A percentile compares a stretch with the other conserved stretches of the same genome.
These are phyloP conservation scores for Argyrosomus japonicus DNA, from an alignment of 2,113 vertebrate genomes.

Conservation along the genomic window DNA sequence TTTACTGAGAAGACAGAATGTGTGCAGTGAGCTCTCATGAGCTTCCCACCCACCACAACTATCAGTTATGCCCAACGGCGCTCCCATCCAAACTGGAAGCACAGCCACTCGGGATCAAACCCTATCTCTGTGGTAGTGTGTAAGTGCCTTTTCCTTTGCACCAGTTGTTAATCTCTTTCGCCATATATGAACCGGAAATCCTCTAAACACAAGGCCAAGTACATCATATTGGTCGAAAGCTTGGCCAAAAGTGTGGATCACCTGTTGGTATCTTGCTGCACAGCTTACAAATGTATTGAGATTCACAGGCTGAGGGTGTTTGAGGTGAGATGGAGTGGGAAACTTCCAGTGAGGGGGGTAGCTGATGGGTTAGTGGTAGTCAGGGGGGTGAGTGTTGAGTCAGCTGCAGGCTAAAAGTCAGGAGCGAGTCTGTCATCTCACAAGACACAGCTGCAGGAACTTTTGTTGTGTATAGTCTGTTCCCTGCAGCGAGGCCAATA, in stretches of 20 bases:
- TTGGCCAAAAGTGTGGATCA: neutral
- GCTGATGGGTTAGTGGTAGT: neutral
- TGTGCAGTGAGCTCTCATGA: neutral
- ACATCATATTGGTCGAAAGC: neutral
- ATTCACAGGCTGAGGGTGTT: neutral
- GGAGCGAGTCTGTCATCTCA: neutral
- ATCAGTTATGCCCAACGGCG: neutral
- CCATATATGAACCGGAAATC: neutral
- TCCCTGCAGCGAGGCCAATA: constrained; percentile 24
- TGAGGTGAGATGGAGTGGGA: neutral
- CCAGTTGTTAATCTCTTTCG: neutral
- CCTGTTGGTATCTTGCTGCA: neutral
- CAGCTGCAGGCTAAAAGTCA: constrained; percentile 14
- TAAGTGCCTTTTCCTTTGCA: neutral
- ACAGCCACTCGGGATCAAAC: neutral
- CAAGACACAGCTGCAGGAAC: constrained; percentile 33
- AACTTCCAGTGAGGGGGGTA: neutral
- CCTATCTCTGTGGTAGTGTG: too few relatives aligned
- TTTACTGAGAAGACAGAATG: too few relatives aligned
- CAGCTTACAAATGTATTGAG: neutral
- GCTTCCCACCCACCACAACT: neutral
- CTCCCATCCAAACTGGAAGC: neutral
- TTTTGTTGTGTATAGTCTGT: constrained; percentile 15
- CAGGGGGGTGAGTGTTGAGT: neutral
- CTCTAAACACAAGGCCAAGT: too few relatives aligned